Conservation (phyloP, 2,888 invertebrate species). For the Perdita meconis region DNA sequence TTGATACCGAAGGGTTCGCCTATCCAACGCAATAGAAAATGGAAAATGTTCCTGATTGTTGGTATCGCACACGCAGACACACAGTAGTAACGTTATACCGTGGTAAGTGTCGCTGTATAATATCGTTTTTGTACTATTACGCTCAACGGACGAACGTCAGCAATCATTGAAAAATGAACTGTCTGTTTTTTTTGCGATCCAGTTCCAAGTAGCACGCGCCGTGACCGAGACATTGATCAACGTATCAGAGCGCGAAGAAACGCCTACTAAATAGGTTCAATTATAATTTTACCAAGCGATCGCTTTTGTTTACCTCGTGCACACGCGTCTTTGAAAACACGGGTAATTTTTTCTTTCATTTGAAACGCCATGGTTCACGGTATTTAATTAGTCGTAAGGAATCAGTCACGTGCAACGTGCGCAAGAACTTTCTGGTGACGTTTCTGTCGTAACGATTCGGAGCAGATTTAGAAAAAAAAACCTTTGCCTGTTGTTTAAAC, state of each 20-base stretch:
- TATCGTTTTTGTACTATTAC: conserved; percentile 16
- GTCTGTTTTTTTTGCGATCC: not conserved
- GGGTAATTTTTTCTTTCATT: not conserved
- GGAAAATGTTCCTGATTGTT: not conserved
- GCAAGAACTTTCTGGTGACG: no score
- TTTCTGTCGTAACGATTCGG: no score
- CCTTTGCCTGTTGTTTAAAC: no score
- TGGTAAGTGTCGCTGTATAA: not conserved
- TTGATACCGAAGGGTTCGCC: no score
- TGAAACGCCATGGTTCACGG: not conserved
- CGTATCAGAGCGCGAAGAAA: not conserved
- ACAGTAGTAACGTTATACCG: no score
- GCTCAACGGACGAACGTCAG: not conserved
- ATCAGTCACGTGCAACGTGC: no score
- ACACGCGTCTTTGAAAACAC: not conserved
- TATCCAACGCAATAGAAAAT: not conserved
- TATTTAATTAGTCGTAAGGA: no score
- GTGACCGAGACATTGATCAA: conserved; percentile 3
- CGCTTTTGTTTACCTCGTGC: not conserved
- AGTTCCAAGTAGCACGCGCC: not conserved
- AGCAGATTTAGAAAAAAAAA: no score
- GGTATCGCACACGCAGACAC: not conserved
- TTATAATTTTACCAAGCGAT: not conserved
- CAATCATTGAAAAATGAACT: conserved; percentile 13
- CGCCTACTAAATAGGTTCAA: not conserved